Conservation (phyloP, 2,113 vertebrate species). For the Hippotragus niger region DNA sequence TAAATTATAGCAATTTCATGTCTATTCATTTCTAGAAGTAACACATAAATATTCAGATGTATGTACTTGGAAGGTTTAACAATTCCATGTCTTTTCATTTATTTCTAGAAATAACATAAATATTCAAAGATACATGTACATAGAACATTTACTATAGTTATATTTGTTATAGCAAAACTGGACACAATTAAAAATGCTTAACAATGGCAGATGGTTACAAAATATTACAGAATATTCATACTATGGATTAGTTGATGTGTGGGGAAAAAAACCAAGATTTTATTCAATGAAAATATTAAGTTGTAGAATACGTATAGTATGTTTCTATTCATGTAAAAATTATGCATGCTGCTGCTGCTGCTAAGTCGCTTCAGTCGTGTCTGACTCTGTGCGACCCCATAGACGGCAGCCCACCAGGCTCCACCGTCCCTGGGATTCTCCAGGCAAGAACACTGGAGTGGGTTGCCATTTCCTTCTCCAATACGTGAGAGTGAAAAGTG, state of each 20-base stretch:
- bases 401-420: no score
- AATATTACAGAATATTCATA: neutral
- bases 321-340: neutral
- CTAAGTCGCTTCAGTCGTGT: no score
- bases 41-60: neutral
- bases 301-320: neutral
- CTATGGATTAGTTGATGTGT: neutral
- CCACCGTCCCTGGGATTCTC: no score
- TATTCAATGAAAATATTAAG: neutral
- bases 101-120: neutral
- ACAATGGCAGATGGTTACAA: neutral
- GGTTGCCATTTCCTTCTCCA: neutral
- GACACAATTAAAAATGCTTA: neutral
- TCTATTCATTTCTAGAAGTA: neutral
- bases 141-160: neutral
- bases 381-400: no score
- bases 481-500: no score
- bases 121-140: neutral
- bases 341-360: no score
- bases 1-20: neutral
- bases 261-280: fast-evolving
- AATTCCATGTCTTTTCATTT: neutral
- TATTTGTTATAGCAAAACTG: neutral
- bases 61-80: neutral
- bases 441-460: no score